A percentile compares a stretch with the other conserved stretches of the same genome.
These are phyloP conservation scores for Eriosoma lanigerum DNA, from an alignment of 1,140 invertebrate species.

Conservation along the genomic window DNA sequence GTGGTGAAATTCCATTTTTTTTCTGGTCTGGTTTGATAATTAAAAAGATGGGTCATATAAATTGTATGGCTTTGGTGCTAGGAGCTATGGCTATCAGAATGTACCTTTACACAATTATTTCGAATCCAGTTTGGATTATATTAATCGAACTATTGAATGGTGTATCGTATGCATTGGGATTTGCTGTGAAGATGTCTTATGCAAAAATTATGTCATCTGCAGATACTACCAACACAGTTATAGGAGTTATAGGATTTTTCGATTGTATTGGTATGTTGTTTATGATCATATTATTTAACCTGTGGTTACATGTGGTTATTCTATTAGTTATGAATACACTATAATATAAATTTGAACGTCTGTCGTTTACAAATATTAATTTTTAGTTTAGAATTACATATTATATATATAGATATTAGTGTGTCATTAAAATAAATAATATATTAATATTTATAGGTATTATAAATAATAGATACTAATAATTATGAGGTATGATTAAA, in stretches of 20 bases:
- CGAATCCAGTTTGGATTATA: slow-evolving; percentile 78
- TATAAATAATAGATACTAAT: no score
- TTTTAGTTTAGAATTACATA: no score
- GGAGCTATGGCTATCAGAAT: slow-evolving; percentile 74
- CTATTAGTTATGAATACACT: no score
- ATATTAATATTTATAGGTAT: no score
- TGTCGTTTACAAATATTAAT: no score
- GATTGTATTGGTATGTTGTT: background rate
- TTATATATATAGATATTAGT: no score
- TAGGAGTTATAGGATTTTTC: slow-evolving; percentile 74
- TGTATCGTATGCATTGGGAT: slow-evolving; percentile 84
- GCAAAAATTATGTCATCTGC: slow-evolving; percentile 79
- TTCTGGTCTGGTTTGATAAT: slow-evolving; percentile 80
- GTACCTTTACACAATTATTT: slow-evolving; percentile 77
- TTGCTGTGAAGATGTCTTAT: slow-evolving; percentile 85
- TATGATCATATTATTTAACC: no score
- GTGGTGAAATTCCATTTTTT: slow-evolving; percentile 85
- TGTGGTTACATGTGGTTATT: no score
- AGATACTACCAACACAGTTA: slow-evolving; percentile 81
- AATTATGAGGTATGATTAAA: no score
- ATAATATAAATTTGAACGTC: no score
- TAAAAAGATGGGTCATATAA: slow-evolving; percentile 74
- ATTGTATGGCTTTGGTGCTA: slow-evolving; percentile 79
- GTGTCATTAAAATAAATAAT: no score
- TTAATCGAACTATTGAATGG: slow-evolving; percentile 85